Evolutionary conservation across 2,797 vertebrate species (phyloP).

Genomic region (Leptoclinus maculatus): DNA sequence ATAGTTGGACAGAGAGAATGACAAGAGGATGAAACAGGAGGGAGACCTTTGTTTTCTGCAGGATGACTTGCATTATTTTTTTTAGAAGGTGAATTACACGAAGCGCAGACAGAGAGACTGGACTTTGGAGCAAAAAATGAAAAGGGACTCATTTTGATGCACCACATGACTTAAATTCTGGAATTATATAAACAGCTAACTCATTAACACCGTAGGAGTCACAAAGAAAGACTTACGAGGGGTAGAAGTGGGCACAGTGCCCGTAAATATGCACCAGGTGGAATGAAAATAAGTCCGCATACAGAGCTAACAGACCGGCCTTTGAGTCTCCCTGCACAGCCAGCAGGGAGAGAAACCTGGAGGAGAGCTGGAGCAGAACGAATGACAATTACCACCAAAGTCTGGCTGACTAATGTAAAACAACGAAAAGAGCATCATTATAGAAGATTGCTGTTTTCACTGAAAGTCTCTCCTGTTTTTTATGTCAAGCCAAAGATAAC

Average conservation of each 20-base stretch:
- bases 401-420: slow-evolving; percentile 30
- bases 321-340: slow-evolving; percentile 22
- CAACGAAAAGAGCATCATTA: slow-evolving; percentile 8
- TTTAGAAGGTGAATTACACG: slow-evolving; percentile 10
- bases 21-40: slow-evolving; percentile 9
- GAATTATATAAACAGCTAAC: slow-evolving; percentile 1
- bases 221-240: not conserved
- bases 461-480: not conserved
- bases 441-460: not conserved
- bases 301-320: slow-evolving; percentile 29
- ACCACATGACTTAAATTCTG: not conserved
- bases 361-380: slow-evolving; percentile 36
- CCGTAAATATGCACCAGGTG: slow-evolving; percentile 44
- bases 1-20: slow-evolving; percentile 17
- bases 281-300: slow-evolving; percentile 42
- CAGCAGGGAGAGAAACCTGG: slow-evolving; percentile 24
- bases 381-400: slow-evolving; percentile 20
- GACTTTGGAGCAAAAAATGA: not conserved
- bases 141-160: not conserved
- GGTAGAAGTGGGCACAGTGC: not conserved
- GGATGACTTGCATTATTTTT: slow-evolving; percentile 28
- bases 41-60: not conserved
- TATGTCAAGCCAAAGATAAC: slow-evolving; percentile 5
- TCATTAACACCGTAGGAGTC: not conserved
- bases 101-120: not conserved